Evolutionary conservation across 2,113 vertebrate species (phyloP).

Genomic region (Rhinolophus ferrumequinum): DNA sequence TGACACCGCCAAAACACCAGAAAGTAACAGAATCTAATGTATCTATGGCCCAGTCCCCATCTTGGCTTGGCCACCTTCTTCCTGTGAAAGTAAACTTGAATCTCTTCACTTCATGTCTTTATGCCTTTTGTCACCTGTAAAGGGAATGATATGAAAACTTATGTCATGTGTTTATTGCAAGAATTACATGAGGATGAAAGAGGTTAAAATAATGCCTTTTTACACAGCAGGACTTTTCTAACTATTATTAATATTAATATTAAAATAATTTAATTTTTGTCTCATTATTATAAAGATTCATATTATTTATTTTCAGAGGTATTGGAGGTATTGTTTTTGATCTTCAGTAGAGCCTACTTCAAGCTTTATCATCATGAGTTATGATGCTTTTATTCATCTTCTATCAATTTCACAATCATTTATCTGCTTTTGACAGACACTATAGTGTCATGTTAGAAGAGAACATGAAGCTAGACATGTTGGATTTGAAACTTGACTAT

Average conservation of each 20-base stretch:
- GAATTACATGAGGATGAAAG: neutral
- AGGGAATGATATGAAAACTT: neutral
- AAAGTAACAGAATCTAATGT: neutral
- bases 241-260: neutral
- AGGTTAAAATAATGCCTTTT: neutral
- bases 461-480: neutral
- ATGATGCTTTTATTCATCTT: neutral
- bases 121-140: neutral
- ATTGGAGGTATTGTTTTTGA: neutral
- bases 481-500: neutral
- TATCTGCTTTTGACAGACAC: neutral
- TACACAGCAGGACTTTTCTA: neutral
- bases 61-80: neutral
- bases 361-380: neutral
- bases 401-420: neutral
- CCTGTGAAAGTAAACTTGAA: neutral
- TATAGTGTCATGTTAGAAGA: neutral
- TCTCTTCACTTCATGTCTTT: neutral
- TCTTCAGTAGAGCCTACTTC: neutral
- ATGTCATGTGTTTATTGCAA: neutral
- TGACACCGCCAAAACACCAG: neutral
- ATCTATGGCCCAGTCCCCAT: neutral
- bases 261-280: neutral
- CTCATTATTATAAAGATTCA: neutral
- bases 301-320: neutral